phyloP scores from a whole-genome alignment of 1,140 invertebrate species.

The Macrobrachium rosenbergii region DNA sequence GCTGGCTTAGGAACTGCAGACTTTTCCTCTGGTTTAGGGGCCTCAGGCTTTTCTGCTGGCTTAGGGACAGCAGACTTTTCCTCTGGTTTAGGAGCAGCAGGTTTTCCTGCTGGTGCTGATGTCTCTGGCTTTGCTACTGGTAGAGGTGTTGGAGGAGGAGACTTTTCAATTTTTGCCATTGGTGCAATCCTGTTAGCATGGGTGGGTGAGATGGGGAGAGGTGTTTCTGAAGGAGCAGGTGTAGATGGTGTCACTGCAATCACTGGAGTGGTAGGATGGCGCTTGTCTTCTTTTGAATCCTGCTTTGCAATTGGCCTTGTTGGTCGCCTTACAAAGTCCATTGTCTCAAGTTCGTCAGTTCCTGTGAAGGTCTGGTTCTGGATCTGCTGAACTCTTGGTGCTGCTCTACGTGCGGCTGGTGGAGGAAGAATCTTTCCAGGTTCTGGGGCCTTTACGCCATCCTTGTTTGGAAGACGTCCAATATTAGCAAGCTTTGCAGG shows the following conservation, averaged over 20 bases:
- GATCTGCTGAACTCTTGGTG: conserved; percentile 7
- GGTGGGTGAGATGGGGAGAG: neutral
- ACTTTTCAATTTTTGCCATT: neutral
- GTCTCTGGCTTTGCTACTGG: neutral
- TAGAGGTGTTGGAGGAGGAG: neutral
- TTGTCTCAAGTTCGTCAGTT: conserved; percentile 21
- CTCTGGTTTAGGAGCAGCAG: neutral
- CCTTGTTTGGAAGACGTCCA: neutral
- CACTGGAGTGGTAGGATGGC: conserved; percentile 11
- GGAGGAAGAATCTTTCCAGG: conserved; percentile 16
- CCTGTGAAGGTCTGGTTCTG: conserved; percentile 31
- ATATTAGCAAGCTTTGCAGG: neutral
- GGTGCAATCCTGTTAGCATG: neutral
- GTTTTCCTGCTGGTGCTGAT: conserved; percentile 28
- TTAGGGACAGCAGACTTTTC: conserved; percentile 16
- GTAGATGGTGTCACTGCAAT: conserved; percentile 61
- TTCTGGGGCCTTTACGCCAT: neutral
- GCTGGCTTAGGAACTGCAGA: conserved; percentile 6
- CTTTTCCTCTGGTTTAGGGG: conserved; percentile 3
- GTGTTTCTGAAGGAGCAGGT: conserved; percentile 40
- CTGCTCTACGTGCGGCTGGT: neutral
- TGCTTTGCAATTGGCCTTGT: conserved; percentile 9
- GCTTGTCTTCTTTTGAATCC: neutral
- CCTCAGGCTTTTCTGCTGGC: conserved; percentile 27
- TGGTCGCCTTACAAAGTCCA: conserved; percentile 53